Evolutionary conservation across 2,797 vertebrate genomes (phyloP).

Genomic region (Muscicapa comitata): DNA sequence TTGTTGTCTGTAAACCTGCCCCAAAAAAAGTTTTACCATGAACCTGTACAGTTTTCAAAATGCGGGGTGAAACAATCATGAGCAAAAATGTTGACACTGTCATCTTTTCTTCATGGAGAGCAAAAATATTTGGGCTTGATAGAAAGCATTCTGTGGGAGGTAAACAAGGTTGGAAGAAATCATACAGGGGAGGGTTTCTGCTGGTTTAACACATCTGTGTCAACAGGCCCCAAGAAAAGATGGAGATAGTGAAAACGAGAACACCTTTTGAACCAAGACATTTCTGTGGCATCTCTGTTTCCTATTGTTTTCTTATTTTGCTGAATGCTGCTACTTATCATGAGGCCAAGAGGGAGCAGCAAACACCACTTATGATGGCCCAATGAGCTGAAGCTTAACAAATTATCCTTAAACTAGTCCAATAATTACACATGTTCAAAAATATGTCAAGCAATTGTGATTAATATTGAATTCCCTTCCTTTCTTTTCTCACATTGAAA

Average conservation of each 20-base stretch:
- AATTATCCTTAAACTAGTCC: background rate
- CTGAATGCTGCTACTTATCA: background rate
- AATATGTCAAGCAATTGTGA: background rate
- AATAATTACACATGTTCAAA: background rate
- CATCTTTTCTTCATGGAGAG: background rate
- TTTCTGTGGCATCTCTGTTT: background rate
- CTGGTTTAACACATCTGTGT: background rate
- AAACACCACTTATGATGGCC: background rate
- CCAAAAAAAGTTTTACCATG: fast-evolving
- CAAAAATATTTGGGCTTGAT: background rate
- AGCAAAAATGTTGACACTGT: background rate
- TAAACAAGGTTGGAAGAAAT: background rate
- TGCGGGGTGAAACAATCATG: background rate
- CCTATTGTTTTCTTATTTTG: background rate
- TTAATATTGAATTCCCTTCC: background rate
- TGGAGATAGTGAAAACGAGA: background rate
- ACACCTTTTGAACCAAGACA: background rate
- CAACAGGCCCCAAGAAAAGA: background rate
- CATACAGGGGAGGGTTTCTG: background rate
- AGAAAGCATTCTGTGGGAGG: background rate
- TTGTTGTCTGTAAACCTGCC: background rate
- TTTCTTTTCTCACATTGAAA: background rate
- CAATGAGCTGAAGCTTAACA: background rate
- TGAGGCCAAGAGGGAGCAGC: background rate
- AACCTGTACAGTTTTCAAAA: background rate